These are phyloP conservation scores for Oligia latruncula DNA, from an alignment of 2,888 invertebrate species.

Conservation along the genomic window DNA sequence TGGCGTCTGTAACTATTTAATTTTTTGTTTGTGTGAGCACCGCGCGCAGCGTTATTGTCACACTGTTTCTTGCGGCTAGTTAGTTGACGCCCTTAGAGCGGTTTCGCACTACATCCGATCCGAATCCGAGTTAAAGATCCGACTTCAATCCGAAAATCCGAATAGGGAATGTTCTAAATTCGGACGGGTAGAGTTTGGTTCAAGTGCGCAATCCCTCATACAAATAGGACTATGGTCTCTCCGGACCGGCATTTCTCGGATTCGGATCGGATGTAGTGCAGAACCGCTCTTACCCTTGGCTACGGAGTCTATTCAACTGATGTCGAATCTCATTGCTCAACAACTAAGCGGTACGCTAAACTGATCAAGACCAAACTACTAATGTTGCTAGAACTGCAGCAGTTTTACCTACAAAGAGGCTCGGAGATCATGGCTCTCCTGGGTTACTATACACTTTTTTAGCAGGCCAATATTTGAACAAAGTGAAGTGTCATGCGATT, in stretches of 20 bases:
- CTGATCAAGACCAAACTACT: background rate
- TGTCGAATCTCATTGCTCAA: background rate
- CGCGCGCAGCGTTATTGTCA: background rate
- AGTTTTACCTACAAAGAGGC: background rate
- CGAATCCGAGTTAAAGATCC: too few species aligned
- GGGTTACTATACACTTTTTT: background rate
- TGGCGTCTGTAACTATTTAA: too few species aligned
- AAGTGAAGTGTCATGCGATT: background rate
- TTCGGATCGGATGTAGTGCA: too few species aligned
- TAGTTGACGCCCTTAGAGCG: background rate
- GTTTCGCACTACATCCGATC: too few species aligned
- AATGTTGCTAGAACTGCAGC: background rate
- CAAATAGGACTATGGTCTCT: too few species aligned
- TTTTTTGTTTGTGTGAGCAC: background rate
- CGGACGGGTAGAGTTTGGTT: too few species aligned
- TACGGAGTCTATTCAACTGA: background rate
- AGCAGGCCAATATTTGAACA: background rate
- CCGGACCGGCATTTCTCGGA: too few species aligned
- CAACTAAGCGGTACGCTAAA: background rate
- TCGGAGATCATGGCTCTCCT: background rate
- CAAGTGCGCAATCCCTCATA: too few species aligned
- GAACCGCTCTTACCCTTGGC: background rate
- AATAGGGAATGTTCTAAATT: too few species aligned
- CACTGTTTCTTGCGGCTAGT: background rate
- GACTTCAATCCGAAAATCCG: too few species aligned